Percentiles rank a stretch among this genome's conserved stretches.
Evolutionary conservation across 2,797 vertebrate species (phyloP).

Genomic region (Anas bernieri): DNA sequence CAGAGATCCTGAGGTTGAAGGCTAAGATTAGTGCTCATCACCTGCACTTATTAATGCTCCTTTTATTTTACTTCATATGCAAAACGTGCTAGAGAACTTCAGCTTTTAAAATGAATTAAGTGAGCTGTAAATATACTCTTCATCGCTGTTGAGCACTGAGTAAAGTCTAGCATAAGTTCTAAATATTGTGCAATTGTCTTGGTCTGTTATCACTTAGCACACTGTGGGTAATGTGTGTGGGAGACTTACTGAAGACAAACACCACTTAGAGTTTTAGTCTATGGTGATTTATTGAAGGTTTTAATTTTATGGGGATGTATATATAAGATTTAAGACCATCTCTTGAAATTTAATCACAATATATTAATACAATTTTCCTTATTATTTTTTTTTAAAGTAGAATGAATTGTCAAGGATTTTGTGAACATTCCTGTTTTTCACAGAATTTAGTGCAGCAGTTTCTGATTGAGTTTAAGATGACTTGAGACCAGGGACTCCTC

Average conservation of each 20-base stretch:
- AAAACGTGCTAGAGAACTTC: not conserved
- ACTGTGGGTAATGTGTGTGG: not conserved
- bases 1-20: not conserved
- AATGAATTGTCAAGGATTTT: not conserved
- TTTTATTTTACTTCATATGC: not conserved
- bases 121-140: not conserved
- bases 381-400: too few species aligned
- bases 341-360: not conserved
- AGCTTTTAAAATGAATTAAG: not conserved
- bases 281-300: not conserved
- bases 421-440: not conserved
- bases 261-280: not conserved
- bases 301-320: not conserved
- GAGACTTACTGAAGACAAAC: not conserved
- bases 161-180: not conserved
- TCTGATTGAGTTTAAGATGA: not conserved
- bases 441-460: not conserved
- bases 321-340: not conserved
- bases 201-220: not conserved
- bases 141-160: not conserved
- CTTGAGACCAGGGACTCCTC: not conserved
- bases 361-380: fast-evolving
- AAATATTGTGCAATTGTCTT: not conserved
- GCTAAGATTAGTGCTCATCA: not conserved
- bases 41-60: not conserved